A percentile compares a stretch with the other conserved stretches of the same genome.
Evolutionary conservation across 2,113 vertebrate genomes (phyloP).

Genomic region (Lepus europaeus): DNA sequence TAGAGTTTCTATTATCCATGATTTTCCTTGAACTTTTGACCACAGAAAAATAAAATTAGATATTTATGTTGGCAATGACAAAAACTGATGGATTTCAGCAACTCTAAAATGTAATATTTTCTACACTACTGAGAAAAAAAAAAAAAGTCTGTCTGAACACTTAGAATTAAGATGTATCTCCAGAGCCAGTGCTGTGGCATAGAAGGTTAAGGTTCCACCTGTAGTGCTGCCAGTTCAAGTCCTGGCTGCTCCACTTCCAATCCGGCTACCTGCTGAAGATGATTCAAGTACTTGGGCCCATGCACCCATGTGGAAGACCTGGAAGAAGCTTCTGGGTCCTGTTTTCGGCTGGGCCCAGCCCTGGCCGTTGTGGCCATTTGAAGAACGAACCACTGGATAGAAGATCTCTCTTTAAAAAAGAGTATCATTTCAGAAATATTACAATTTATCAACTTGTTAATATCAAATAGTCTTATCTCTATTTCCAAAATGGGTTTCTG

Average conservation of each 20-base stretch:
- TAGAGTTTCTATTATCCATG: constrained; percentile 7
- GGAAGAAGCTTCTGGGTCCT: too few species aligned
- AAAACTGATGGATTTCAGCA: neutral
- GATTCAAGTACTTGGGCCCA: too few species aligned
- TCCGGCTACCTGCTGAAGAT: too few species aligned
- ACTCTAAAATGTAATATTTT: neutral
- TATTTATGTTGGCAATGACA: constrained; percentile 21
- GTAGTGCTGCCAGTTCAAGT: too few species aligned
- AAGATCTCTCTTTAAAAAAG: too few species aligned
- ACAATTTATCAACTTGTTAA: neutral
- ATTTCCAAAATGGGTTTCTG: neutral
- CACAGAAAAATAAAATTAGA: constrained; percentile 34
- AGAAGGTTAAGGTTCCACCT: too few species aligned
- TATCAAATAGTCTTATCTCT: neutral
- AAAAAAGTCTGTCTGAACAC: neutral
- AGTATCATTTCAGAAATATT: neutral
- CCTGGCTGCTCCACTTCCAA: too few species aligned
- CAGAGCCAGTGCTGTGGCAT: too few species aligned
- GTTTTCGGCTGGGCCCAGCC: too few species aligned
- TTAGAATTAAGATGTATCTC: constrained; percentile 22
- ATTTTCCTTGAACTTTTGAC: neutral
- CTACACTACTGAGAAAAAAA: neutral
- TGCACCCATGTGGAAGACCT: too few species aligned
- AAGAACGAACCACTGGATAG: too few species aligned
- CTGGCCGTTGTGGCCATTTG: too few species aligned